Conservation (phyloP, 2,888 invertebrate genomes). For the Orgyia antiqua region DNA sequence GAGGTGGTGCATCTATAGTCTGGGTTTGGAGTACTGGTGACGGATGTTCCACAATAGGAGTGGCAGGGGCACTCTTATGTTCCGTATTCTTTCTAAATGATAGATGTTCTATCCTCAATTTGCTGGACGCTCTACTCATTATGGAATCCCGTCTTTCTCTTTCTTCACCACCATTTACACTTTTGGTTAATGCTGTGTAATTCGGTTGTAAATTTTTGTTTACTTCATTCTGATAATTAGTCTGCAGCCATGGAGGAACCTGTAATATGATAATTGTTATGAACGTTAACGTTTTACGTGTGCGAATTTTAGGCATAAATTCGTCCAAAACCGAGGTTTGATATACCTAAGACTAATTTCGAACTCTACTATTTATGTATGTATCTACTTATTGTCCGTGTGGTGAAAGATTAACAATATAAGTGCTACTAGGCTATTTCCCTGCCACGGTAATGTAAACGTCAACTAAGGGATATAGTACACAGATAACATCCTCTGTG, state of each 20-base stretch:
- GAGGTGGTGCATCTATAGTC: conserved; percentile 41
- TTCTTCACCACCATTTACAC: conserved; percentile 58
- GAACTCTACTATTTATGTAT: no score
- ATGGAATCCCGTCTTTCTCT: conserved; percentile 63
- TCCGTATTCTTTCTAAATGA: conserved; percentile 56
- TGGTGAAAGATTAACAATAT: no score
- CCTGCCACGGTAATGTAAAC: no score
- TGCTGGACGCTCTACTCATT: conserved; percentile 67
- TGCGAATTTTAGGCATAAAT: no score
- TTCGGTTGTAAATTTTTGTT: conserved; percentile 71
- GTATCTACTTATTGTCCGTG: no score
- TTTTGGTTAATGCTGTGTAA: conserved; percentile 62
- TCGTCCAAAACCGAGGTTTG: no score
- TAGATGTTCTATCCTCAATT: conserved; percentile 63
- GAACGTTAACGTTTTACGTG: no score
- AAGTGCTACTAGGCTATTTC: no score
- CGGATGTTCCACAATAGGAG: conserved; percentile 45
- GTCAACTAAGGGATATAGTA: no score
- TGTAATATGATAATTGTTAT: conserved; percentile 38
- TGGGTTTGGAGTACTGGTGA: conserved; percentile 34
- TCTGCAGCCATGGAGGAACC: conserved; percentile 87
- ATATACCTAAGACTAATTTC: no score
- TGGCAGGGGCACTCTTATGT: conserved; percentile 51
- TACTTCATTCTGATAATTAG: conserved; percentile 77
- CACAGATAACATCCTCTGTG: no score